Base-by-base conservation (phyloP, 1,140 invertebrate genomes). In the Condylostylus longicornis region DNA sequence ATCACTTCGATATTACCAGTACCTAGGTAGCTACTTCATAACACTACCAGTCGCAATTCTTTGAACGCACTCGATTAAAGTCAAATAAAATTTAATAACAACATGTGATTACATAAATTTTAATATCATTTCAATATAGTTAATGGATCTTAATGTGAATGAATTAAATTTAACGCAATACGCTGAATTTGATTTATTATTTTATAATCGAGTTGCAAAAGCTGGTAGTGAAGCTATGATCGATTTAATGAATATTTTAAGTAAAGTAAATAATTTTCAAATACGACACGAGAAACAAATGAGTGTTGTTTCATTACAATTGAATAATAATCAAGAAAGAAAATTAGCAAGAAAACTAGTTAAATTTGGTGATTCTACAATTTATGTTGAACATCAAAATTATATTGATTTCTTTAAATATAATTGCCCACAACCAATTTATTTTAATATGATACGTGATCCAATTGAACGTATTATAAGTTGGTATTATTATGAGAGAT, bases 201-300 rank as follows among this genome's bases (percentile, higher is more conserved):
- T 90, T 63, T 91, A 88, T 60, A 91, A 90, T 63, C 67, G 86
- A 5, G 84, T 90, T 3, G 85, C 86, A 4, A 91, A 91, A 63
- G 82, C 85, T 19, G 64, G 63, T 5, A 82, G 79, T 35, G 83
- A 89, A 59, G 88, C 84, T 1, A 82, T 89, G 45, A 87, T 91
- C 82, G 83, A 88, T 55, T 67, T 91, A 0, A 51, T 91, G 5
- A 63, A 82, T 40, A 64, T 79, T 42, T 60, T 90, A 8, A 76
- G 82, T 4, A 68, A 79, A 42, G 72, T 67, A 38, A 89, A 90
- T 62, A 67, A 75, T 39, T 88, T 87, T 54, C 75, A 76, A 48
- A 88, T 88, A 55, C 78, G 87, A 55, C 75, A 84, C 35, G 85
- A 90, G 57, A 69, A 78, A 12, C 82, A 87, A 2, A 85, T 88